Conservation (phyloP, 2,888 invertebrate genomes). For the Ceratothoa steindachneri region DNA sequence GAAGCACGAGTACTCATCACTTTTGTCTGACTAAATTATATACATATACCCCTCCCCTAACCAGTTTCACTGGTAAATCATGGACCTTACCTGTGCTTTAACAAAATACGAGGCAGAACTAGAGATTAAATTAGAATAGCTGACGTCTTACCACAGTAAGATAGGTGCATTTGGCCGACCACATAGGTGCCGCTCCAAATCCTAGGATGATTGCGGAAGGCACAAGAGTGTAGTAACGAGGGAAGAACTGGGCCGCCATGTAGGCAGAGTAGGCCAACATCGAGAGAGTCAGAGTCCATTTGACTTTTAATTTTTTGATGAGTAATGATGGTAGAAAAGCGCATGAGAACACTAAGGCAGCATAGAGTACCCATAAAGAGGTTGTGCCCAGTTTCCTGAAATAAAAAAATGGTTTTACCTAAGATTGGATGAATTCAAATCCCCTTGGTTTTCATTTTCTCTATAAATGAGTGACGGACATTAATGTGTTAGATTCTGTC, state of each 20-base stretch:
- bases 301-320: conserved; percentile 77
- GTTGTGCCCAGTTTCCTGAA: conserved; percentile 69
- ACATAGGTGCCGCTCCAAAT: conserved; percentile 92
- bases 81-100: too few relatives aligned
- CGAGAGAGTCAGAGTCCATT: conserved; percentile 89
- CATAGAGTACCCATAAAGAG: conserved; percentile 84
- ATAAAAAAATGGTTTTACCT: too few relatives aligned
- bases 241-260: conserved; percentile 89
- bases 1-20: too few relatives aligned
- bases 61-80: too few relatives aligned
- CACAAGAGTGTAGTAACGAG: conserved; percentile 76
- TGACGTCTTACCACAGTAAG: conserved; percentile 63
- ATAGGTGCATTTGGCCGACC: conserved; percentile 98
- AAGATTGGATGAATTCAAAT: too few relatives aligned
- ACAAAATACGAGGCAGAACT: too few relatives aligned
- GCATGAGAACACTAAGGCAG: conserved; percentile 87
- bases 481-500: too few relatives aligned
- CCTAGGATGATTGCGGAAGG: conserved; percentile 91
- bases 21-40: too few relatives aligned
- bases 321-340: conserved; percentile 91
- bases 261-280: conserved; percentile 92
- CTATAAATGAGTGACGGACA: too few relatives aligned
- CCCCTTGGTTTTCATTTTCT: too few relatives aligned
- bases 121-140: too few relatives aligned
- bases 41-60: too few relatives aligned